Conservation (phyloP, 1,140 invertebrate genomes). For the Apis dorsata region DNA sequence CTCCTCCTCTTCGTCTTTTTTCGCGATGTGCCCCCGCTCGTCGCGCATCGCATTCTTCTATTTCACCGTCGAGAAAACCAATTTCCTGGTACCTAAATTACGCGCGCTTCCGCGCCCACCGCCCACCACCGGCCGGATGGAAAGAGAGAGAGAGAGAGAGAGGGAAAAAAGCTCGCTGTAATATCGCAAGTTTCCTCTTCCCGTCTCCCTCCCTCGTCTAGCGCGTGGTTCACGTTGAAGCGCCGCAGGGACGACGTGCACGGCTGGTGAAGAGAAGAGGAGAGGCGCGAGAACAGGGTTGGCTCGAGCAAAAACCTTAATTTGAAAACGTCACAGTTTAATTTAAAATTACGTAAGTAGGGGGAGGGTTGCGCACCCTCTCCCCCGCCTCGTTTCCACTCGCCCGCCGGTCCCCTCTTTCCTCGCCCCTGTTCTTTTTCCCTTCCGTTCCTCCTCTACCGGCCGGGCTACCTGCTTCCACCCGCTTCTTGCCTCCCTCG, state of each 20-base stretch:
- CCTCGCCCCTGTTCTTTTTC: constrained; percentile 23
- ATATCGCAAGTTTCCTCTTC: constrained; percentile 78
- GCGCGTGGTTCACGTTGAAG: constrained; percentile 64
- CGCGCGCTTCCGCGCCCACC: constrained; percentile 67
- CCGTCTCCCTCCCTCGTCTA: constrained; percentile 38
- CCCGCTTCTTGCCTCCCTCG: constrained; percentile 30
- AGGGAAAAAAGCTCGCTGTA: constrained; percentile 71
- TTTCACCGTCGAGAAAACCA: constrained; percentile 81
- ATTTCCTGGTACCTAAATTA: constrained; percentile 81
- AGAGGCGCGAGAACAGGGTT: constrained; percentile 23
- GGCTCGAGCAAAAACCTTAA: constrained; percentile 78
- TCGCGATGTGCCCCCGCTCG: constrained; percentile 65
- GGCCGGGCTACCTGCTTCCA: constrained; percentile 7
- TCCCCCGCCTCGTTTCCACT: constrained; percentile 18
- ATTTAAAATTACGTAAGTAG: constrained; percentile 79
- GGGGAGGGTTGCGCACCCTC: constrained; percentile 48
- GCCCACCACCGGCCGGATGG: constrained; percentile 19
- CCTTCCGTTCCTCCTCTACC: constrained; percentile 26
- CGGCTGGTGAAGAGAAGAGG: constrained; percentile 42
- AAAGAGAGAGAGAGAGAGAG: constrained; percentile 56
- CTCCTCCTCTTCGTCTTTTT: constrained; percentile 39
- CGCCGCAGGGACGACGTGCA: constrained; percentile 59
- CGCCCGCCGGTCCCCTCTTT: background rate
- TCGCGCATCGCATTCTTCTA: constrained; percentile 79
- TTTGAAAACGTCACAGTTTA: constrained; percentile 80